Evolutionary conservation across 2,888 invertebrate species (phyloP).

Genomic region (Drosophila mayaguana): DNA sequence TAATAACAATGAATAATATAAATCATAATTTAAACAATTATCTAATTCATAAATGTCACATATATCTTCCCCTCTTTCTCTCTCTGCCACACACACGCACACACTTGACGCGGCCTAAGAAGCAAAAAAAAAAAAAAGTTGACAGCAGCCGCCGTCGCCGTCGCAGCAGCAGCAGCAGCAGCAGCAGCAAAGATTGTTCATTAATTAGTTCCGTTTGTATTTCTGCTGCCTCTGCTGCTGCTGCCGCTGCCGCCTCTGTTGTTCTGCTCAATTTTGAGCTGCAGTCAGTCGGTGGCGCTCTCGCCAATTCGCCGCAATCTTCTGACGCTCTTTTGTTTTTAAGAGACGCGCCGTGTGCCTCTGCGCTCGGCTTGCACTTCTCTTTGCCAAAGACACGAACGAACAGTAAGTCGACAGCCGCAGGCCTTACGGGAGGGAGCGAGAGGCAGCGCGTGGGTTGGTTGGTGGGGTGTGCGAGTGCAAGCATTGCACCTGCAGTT

Average conservation of each 20-base stretch:
- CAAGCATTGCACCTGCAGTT: conserved; percentile 72
- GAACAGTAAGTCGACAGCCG: not conserved
- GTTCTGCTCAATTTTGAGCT: conserved; percentile 33
- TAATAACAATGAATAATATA: not conserved
- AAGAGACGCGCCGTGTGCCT: conserved; percentile 42
- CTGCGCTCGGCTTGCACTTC: conserved; percentile 50
- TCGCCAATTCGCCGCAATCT: conserved; percentile 72
- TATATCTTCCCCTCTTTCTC: not conserved
- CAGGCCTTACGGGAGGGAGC: conserved; percentile 10
- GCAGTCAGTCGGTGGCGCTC: conserved; percentile 29
- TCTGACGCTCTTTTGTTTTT: conserved; percentile 58
- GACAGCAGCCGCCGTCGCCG: conserved; percentile 21
- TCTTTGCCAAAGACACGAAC: conserved; percentile 36
- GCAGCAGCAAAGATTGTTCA: conserved; percentile 70
- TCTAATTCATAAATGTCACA: not conserved
- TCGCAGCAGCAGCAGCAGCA: conserved; percentile 23
- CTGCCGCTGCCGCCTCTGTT: conserved; percentile 17
- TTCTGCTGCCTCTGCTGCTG: conserved; percentile 28
- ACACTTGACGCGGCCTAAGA: conserved; percentile 9
- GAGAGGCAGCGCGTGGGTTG: conserved; percentile 1
- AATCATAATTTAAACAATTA: not conserved
- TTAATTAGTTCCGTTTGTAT: conserved; percentile 78
- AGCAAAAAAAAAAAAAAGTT: conserved; percentile 26
- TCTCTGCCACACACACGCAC: not conserved
- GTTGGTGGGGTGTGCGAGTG: not conserved